These are phyloP conservation scores for Alexandromys fortis DNA, from an alignment of 2,113 vertebrate genomes.

Conservation along the genomic window DNA sequence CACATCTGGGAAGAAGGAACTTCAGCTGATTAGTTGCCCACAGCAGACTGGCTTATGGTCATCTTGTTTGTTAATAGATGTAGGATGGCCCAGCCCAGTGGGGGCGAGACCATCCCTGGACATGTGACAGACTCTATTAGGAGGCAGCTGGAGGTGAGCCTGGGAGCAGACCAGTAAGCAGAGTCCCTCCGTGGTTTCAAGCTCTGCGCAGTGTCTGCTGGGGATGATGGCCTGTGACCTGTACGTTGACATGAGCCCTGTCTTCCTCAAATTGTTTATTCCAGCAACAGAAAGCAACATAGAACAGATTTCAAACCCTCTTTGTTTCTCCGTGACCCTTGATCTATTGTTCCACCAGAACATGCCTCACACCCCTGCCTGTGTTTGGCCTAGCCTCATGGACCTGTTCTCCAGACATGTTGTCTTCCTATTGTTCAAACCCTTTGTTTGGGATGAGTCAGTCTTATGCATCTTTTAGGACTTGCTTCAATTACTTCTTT, in stretches of 20 bases:
- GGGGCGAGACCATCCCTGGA: no score
- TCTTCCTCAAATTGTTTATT: neutral
- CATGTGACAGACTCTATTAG: neutral
- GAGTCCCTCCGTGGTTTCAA: neutral
- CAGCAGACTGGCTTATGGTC: neutral
- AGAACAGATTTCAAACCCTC: no score
- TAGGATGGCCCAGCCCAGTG: neutral
- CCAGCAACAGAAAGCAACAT: neutral
- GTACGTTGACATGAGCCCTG: neutral
- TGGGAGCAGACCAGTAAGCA: neutral
- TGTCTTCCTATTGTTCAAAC: neutral
- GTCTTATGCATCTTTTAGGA: neutral
- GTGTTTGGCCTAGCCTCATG: neutral
- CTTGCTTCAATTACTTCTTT: conserved; percentile 46
- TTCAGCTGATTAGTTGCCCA: no score
- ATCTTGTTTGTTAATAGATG: neutral
- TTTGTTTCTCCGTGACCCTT: neutral
- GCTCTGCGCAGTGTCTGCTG: neutral
- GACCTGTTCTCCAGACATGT: neutral
- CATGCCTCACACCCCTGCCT: neutral
- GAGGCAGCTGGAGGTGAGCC: neutral
- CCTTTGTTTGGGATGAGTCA: conserved; percentile 14
- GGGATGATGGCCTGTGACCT: neutral
- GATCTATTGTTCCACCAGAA: neutral
- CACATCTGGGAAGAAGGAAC: neutral